phyloP scores from a whole-genome alignment of 1,140 invertebrate genomes.

The Drosophila athabasca region DNA sequence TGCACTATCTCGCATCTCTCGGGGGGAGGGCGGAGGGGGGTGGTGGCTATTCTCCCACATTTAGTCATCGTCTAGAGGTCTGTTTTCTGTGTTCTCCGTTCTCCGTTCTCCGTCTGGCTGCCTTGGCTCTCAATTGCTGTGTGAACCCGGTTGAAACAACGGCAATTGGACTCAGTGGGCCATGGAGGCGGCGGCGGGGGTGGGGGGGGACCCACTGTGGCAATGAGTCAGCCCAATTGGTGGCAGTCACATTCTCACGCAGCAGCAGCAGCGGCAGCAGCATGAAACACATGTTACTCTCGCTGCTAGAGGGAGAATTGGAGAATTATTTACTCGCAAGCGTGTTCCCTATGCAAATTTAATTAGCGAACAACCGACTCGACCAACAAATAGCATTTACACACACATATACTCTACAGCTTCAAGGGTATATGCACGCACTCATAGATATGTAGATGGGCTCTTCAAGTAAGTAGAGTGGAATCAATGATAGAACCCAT shows the following conservation, averaged over 20 bases:
- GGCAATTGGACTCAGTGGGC: conserved; percentile 34
- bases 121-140: conserved; percentile 59
- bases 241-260: conserved; percentile 55
- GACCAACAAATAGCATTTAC: conserved; percentile 19
- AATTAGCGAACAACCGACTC: conserved; percentile 44
- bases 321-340: conserved; percentile 49
- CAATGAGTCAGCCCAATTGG: conserved; percentile 54
- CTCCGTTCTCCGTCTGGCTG: conserved; percentile 12
- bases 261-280: conserved; percentile 5
- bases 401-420: conserved; percentile 10
- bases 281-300: conserved; percentile 37
- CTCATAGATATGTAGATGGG: no score
- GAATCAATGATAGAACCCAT: no score
- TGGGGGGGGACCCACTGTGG: conserved; percentile 9
- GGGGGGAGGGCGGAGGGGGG: not conserved
- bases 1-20: conserved; percentile 16
- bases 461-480: no score
- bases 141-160: conserved; percentile 57
- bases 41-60: conserved; percentile 9
- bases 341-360: conserved; percentile 56
- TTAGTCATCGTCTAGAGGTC: conserved; percentile 52
- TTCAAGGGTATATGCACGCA: not conserved
- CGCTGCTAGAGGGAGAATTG: not conserved
- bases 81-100: not conserved
- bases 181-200: not conserved